These are phyloP conservation scores for Penaeus vannamei DNA, from an alignment of 1,140 invertebrate species.

Conservation along the genomic window DNA sequence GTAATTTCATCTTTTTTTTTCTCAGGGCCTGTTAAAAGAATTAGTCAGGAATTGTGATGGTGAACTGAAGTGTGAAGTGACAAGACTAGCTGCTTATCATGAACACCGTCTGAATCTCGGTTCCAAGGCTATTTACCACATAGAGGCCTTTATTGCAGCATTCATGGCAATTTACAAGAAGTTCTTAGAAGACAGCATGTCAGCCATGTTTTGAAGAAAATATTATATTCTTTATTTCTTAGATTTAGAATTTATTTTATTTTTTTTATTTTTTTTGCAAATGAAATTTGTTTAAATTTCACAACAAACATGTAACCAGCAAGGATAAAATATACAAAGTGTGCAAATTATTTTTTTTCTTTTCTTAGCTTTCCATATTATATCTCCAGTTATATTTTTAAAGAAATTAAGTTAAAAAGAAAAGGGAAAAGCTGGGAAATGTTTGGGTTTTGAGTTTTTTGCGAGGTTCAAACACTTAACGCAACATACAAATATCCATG, in stretches of 20 bases:
- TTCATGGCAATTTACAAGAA: conserved; percentile 96
- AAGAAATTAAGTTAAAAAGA: conserved; percentile 57
- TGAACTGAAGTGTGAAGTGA: conserved; percentile 88
- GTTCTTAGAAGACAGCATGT: conserved; percentile 81
- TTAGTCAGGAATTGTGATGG: conserved; percentile 92
- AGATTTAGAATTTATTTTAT: not conserved
- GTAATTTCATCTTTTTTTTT: conserved; percentile 31
- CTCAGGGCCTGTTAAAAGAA: conserved; percentile 84
- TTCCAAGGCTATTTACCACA: conserved; percentile 95
- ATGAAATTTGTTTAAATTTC: not conserved
- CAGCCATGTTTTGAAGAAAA: conserved; percentile 56
- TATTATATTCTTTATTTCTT: too few species aligned
- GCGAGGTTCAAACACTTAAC: conserved; percentile 56
- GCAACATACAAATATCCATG: conserved; percentile 52
- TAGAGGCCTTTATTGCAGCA: conserved; percentile 96
- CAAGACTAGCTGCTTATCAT: conserved; percentile 87
- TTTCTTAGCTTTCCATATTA: conserved; percentile 48
- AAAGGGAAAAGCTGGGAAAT: conserved; percentile 56
- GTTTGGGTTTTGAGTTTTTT: conserved; percentile 58
- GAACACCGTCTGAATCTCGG: conserved; percentile 92
- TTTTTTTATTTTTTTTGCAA: not conserved
- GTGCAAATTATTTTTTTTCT: conserved; percentile 14
- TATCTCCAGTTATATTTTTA: conserved; percentile 63
- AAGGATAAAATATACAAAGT: conserved; percentile 26
- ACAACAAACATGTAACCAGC: not conserved